Percentiles rank a stretch among this genome's conserved stretches.
Evolutionary conservation across 2,888 invertebrate genomes (phyloP).

Genomic region (Eueremaeus valkanovi): DNA sequence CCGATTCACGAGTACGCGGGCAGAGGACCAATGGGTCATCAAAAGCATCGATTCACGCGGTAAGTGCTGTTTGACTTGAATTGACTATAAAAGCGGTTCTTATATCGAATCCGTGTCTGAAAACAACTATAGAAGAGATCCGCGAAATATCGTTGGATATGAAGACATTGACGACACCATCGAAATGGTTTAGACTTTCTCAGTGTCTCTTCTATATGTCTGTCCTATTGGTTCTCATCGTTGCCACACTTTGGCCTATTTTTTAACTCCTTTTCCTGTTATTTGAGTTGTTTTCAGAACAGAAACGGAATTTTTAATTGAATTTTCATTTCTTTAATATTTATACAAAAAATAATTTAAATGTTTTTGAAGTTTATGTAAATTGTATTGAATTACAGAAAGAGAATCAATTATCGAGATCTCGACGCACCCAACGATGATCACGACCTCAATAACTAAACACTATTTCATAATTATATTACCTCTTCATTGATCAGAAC

Average conservation of each 20-base stretch:
- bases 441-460: conserved; percentile 49
- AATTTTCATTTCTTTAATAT: background rate
- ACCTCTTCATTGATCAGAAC: background rate
- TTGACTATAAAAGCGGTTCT: background rate
- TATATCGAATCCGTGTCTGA: too few relatives aligned
- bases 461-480: background rate
- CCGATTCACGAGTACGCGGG: conserved; percentile 32
- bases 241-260: background rate
- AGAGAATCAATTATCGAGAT: conserved; percentile 54
- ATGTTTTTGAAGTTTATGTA: conserved; percentile 6
- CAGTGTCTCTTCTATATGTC: background rate
- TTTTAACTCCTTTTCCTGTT: background rate
- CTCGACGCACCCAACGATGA: conserved; percentile 54
- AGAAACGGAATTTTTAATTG: background rate
- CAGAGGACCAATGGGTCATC: conserved; percentile 3
- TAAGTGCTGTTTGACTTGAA: conserved; percentile 2
- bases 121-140: conserved; percentile 50
- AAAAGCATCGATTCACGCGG: conserved; percentile 21
- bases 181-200: conserved; percentile 64
- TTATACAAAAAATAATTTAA: conserved; percentile 23
- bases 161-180: conserved; percentile 82
- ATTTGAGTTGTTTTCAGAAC: conserved; percentile 43
- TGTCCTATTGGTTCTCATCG: background rate
- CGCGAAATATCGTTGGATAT: conserved; percentile 76
- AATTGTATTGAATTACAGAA: conserved; percentile 51